Percentiles rank a stretch among this genome's conserved stretches.
Conservation (phyloP, 2,888 invertebrate genomes). For the Protonemura montana region DNA sequence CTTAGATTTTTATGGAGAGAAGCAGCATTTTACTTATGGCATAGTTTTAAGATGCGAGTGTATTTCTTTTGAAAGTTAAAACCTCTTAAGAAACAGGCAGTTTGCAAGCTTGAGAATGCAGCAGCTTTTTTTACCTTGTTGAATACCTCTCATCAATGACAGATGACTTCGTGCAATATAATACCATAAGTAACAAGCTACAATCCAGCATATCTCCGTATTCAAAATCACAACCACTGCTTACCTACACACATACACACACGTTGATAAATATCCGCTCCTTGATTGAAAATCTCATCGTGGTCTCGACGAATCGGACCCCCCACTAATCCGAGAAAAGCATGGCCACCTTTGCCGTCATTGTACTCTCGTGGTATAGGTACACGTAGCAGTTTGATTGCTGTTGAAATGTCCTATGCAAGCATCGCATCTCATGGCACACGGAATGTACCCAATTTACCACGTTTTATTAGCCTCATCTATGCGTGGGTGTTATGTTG, state of each 20-base stretch:
- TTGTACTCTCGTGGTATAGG: background rate
- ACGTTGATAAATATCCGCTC: slow-evolving; percentile 24
- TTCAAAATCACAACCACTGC: background rate
- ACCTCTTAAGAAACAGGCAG: no score
- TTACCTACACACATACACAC: background rate
- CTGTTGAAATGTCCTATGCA: slow-evolving; percentile 30
- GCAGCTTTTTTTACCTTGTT: no score
- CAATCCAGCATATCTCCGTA: background rate
- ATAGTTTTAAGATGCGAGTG: no score
- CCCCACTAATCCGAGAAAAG: background rate
- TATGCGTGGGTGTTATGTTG: slow-evolving; percentile 7
- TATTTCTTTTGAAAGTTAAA: no score
- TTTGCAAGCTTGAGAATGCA: no score
- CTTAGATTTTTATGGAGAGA: no score
- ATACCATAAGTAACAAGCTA: background rate
- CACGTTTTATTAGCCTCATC: background rate
- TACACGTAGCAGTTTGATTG: slow-evolving; percentile 36
- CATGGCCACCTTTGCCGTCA: background rate
- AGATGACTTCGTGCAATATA: background rate
- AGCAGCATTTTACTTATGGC: no score
- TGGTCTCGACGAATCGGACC: background rate
- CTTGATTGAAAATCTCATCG: slow-evolving; percentile 37
- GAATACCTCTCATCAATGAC: background rate
- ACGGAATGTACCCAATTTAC: background rate
- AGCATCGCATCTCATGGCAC: background rate